Evolutionary conservation across 2,888 invertebrate species (phyloP), one percentile per base, ranked within the genome.

Genomic region (Eupithecia abbreviata): DNA sequence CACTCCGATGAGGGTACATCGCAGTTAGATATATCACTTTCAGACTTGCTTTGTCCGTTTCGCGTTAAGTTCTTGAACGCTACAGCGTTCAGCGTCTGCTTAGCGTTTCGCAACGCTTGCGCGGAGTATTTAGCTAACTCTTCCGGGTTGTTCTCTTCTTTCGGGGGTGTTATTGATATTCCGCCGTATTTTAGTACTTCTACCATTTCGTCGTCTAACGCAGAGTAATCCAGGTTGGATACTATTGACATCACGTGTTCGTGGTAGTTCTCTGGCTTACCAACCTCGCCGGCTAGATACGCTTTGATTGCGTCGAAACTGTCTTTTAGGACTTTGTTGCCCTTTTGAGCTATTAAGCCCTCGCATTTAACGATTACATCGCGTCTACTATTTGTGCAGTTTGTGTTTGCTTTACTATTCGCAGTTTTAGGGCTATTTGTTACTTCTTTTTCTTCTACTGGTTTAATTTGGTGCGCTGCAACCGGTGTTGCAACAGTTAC

Each of bases 281-380:
- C 91, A 0, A 92, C 49, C 0, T 94, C 95, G 82, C 93, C 92
- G 0, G 91, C 90, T 78, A 95, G 92, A 41, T 92, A 94, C 0
- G 91, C 90, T 87, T 93, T 94, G 72, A 95, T 93, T 0, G 91
- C 90, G 65, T 93, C 91, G 75, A 95, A 94, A 72, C 91, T 92
- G 79, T 95, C 94, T 80, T 94, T 65, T 4, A 95, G 73, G 0
- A 89, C 84, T 76, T 92, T 92, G 30, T 94, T 93, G 0, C 93
- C 94, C 85, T 92, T 93, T 0, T 92, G 89, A 0, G 90, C 91
- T 0, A 95, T 75, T 0, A 93, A 90, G 0, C 91, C 92, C 80
- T 94, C 94, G 74, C 93, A 93, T 85, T 93, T 93, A 77, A 93
- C 49, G 0, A 94, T 73, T 0, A 89, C 90, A 3, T 93, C 91